phyloP scores from a whole-genome alignment of 2,797 vertebrate genomes.

The Tragelaphus oryx region DNA sequence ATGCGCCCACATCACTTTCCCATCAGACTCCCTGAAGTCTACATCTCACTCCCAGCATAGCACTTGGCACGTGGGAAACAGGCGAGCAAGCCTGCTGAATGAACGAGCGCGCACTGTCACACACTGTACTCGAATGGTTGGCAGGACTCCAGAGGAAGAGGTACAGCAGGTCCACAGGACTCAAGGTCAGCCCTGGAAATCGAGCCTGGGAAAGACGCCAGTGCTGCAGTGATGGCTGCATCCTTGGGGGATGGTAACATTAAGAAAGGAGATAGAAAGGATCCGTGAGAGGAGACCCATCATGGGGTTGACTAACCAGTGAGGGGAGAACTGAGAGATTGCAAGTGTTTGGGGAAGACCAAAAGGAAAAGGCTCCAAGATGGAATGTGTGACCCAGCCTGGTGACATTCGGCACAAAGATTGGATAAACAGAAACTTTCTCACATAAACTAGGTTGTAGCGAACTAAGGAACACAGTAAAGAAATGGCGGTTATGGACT shows the following conservation, averaged over 20 bases:
- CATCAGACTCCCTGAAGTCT: neutral
- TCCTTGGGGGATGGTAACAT: neutral
- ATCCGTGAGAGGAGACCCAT: neutral
- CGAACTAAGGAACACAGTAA: neutral
- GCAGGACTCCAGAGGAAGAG: neutral
- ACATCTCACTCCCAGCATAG: neutral
- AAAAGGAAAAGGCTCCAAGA: neutral
- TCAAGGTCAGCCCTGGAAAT: neutral
- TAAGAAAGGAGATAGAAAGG: neutral
- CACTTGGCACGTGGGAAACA: neutral
- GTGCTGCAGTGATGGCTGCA: neutral
- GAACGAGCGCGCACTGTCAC: neutral
- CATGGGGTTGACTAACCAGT: neutral
- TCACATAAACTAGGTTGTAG: neutral
- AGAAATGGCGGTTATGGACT: neutral
- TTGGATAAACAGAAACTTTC: neutral
- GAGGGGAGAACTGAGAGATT: neutral
- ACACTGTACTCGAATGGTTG: neutral
- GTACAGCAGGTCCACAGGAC: neutral
- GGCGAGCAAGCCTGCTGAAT: neutral
- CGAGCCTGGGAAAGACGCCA: neutral
- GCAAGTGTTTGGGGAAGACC: neutral
- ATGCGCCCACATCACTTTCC: neutral
- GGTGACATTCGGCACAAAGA: neutral
- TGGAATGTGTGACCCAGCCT: neutral